Conservation (phyloP, 2,113 vertebrate species). For the Tetrao urogallus region DNA sequence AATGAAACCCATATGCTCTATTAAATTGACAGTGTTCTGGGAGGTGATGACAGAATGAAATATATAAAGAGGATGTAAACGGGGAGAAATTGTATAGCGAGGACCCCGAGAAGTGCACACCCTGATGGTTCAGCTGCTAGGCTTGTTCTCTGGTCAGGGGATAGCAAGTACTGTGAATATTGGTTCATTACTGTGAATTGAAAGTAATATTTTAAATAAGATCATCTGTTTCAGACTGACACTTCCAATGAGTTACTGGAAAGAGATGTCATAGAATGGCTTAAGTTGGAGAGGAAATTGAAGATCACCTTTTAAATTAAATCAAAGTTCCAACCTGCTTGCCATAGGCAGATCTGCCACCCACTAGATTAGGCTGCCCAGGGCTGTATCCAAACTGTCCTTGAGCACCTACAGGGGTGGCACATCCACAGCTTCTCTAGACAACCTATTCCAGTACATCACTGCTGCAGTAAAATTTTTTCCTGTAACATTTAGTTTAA, state of each 20-base stretch:
- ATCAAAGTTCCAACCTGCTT: too few species aligned
- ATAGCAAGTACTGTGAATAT: background rate
- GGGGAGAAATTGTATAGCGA: background rate
- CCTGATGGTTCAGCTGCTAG: background rate
- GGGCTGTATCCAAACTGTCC: too few species aligned
- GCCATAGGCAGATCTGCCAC: too few species aligned
- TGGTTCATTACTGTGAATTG: background rate
- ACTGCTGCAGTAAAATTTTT: too few species aligned
- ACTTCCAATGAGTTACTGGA: background rate
- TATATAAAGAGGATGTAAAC: background rate
- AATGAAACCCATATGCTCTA: background rate
- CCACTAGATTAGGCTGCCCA: too few species aligned
- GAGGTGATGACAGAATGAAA: background rate
- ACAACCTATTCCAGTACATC: too few species aligned
- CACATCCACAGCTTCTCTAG: too few species aligned
- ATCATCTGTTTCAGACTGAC: background rate
- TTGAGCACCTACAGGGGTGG: too few species aligned
- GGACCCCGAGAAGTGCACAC: background rate
- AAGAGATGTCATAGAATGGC: background rate
- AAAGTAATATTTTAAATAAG: background rate
- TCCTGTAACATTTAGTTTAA: too few species aligned
- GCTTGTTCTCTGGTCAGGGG: background rate
- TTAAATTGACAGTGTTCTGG: background rate
- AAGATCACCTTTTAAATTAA: too few species aligned
- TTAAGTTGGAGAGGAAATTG: too few species aligned